Evolutionary conservation across 2,113 vertebrate species (phyloP).

Genomic region (Labeo rohita): DNA sequence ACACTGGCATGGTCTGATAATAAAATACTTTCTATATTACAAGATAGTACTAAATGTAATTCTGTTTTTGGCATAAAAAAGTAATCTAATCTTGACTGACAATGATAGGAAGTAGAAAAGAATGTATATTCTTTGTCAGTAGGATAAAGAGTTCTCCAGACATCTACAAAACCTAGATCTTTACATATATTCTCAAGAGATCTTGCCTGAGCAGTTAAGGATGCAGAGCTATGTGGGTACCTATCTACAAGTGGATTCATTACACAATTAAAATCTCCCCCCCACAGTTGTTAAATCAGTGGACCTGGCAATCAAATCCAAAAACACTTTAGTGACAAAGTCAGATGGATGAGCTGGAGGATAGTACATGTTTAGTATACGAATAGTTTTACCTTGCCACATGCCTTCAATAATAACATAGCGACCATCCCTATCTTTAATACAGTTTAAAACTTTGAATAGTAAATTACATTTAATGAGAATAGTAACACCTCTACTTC

Average conservation of each 20-base stretch:
- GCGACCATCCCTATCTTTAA: constrained; percentile 27
- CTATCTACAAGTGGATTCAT: too few species aligned
- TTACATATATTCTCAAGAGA: constrained; percentile 18
- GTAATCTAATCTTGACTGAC: constrained; percentile 39
- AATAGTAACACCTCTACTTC: constrained; percentile 33
- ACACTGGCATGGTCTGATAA: not conserved
- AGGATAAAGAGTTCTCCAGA: constrained; percentile 23
- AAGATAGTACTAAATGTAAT: constrained; percentile 29
- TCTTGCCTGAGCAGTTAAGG: constrained; percentile 1
- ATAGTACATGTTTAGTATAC: constrained; percentile 36
- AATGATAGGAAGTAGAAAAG: constrained; percentile 24
- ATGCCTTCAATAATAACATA: constrained; percentile 29
- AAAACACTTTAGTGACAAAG: constrained; percentile 31
- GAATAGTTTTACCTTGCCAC: constrained; percentile 3
- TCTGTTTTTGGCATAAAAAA: constrained; percentile 33
- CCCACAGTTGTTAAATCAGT: not conserved
- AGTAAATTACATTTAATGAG: constrained; percentile 24
- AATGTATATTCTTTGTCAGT: constrained; percentile 23
- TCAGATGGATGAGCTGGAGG: constrained; percentile 31
- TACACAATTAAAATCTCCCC: too few species aligned
- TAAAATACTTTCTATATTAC: constrained; percentile 3
- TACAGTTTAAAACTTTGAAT: constrained; percentile 37
- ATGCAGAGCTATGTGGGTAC: too few species aligned
- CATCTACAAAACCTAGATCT: constrained; percentile 36
- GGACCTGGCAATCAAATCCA: constrained; percentile 5